phyloP scores from a whole-genome alignment of 2,113 vertebrate species.

The Poeciliopsis occidentalis region DNA sequence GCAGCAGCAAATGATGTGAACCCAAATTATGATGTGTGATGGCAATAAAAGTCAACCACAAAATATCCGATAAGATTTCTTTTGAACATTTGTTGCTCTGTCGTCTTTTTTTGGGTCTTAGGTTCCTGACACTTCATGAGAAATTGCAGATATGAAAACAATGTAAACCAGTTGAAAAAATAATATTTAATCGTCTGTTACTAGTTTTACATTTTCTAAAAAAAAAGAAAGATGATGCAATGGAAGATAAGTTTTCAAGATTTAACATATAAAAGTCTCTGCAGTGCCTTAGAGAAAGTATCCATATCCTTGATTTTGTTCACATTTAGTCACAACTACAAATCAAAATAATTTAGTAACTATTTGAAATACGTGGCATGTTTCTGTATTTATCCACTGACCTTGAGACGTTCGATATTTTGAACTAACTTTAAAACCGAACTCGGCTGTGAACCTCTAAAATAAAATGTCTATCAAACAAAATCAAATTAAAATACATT shows the following conservation, averaged over 20 bases:
- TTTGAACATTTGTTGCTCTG: background rate
- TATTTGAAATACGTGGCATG: background rate
- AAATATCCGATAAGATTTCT: background rate
- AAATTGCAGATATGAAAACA: background rate
- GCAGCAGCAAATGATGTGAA: constrained; percentile 4
- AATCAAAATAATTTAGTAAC: background rate
- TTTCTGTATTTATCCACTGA: background rate
- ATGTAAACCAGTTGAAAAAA: background rate
- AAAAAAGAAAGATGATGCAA: background rate
- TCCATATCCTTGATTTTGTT: background rate
- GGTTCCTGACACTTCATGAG: background rate
- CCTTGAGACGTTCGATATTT: background rate
- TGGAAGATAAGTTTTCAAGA: background rate
- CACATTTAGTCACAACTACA: background rate
- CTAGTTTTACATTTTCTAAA: background rate
- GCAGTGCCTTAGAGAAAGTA: background rate
- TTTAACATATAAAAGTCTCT: background rate
- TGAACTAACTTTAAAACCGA: background rate
- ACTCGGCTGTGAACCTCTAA: background rate
- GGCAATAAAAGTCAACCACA: background rate
- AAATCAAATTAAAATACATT: background rate
- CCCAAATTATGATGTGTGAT: constrained; percentile 11
- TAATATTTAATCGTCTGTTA: background rate
- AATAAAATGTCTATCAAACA: background rate
- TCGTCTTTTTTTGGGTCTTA: background rate